These are phyloP conservation scores for Sternarchorhynchus goeldii DNA, from an alignment of 2,797 vertebrate species.

Conservation along the genomic window DNA sequence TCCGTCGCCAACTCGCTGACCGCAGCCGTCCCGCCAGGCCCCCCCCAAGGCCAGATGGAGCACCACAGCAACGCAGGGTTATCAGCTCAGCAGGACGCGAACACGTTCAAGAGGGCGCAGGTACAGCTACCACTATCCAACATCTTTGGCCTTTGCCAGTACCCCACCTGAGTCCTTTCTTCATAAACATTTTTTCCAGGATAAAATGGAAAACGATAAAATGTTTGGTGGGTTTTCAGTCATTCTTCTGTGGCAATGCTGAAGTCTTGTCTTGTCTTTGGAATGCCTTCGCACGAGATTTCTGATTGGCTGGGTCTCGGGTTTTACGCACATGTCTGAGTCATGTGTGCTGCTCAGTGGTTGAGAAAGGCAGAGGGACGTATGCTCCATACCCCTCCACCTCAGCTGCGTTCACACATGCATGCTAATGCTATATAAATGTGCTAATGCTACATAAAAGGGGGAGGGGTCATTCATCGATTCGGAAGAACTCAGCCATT, in stretches of 20 bases:
- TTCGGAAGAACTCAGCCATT: conserved; percentile 39
- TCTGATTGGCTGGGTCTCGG: neutral
- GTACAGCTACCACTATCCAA: conserved; percentile 49
- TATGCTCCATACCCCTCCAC: neutral
- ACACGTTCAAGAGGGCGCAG: conserved; percentile 61
- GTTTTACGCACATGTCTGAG: neutral
- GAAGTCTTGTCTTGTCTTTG: conserved; percentile 6
- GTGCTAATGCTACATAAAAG: conserved; percentile 44
- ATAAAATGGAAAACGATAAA: conserved; percentile 9
- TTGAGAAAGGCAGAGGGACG: conserved; percentile 3
- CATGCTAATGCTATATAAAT: conserved; percentile 38
- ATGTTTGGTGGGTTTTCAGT: neutral
- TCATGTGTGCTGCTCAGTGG: conserved; percentile 12
- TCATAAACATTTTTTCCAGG: conserved; percentile 44
- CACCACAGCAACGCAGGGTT: conserved; percentile 41
- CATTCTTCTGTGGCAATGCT: neutral
- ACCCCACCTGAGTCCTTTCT: conserved; percentile 44
- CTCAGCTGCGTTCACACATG: conserved; percentile 4
- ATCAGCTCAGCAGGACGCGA: conserved; percentile 53
- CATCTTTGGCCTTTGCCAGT: conserved; percentile 56
- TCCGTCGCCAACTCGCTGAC: conserved; percentile 62
- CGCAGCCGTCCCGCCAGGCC: conserved; percentile 41
- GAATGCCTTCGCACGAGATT: neutral
- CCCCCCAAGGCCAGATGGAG: conserved; percentile 6
- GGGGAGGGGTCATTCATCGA: conserved; percentile 38